phyloP scores from a whole-genome alignment of 1,140 invertebrate species.

The Dufourea novaeangliae region DNA sequence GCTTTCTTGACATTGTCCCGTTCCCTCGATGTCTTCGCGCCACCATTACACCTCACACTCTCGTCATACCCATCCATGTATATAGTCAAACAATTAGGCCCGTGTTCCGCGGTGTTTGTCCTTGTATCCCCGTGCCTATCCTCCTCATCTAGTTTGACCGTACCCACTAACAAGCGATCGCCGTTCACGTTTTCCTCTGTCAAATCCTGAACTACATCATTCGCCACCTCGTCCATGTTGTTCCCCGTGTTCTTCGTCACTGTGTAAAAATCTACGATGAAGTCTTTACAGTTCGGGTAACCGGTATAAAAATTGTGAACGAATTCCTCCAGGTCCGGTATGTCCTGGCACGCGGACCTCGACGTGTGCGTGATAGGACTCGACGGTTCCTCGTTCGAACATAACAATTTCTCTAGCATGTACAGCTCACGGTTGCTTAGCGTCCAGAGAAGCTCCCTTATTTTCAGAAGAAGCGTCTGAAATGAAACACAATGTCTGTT shows the following conservation, averaged over 20 bases:
- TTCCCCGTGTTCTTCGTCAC: conserved; percentile 76
- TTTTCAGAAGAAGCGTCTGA: conserved; percentile 90
- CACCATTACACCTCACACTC: conserved; percentile 32
- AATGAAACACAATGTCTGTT: conserved; percentile 58
- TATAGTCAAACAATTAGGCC: conserved; percentile 33
- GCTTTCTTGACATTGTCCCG: conserved; percentile 41
- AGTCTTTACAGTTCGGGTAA: conserved; percentile 86
- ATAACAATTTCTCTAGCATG: conserved; percentile 92
- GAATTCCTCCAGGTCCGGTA: conserved; percentile 86
- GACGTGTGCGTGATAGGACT: conserved; percentile 69
- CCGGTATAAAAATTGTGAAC: conserved; percentile 88
- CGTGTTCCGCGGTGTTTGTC: not conserved
- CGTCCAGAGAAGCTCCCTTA: conserved; percentile 94
- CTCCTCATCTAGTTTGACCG: conserved; percentile 16
- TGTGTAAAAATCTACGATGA: conserved; percentile 83
- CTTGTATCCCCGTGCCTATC: not conserved
- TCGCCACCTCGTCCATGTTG: conserved; percentile 79
- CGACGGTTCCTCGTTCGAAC: conserved; percentile 91
- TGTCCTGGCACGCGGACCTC: conserved; percentile 75
- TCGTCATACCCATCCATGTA: conserved; percentile 36
- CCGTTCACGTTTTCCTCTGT: conserved; percentile 55
- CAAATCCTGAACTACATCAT: conserved; percentile 75
- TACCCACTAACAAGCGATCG: not conserved
- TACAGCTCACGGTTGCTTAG: conserved; percentile 91
- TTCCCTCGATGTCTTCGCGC: conserved; percentile 43